Conservation (phyloP, 2,113 vertebrate genomes). For the Tychaedon coryphoeus region DNA sequence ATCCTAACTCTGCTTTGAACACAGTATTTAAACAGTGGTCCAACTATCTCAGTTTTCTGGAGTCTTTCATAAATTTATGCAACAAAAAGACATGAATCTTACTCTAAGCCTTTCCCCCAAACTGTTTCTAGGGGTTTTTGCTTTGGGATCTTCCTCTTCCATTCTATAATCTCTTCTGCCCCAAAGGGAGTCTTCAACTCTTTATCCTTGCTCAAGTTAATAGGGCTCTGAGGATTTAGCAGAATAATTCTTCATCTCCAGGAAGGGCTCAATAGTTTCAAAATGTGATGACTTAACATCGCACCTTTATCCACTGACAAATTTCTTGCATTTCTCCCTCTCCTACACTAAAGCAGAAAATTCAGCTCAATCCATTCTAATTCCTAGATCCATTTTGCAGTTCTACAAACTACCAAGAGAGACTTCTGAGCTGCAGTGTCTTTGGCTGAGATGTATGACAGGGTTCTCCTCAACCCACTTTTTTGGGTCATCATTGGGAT, state of each 20-base stretch:
- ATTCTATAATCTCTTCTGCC: background rate
- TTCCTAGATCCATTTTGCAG: background rate
- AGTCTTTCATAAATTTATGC: background rate
- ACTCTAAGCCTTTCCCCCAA: background rate
- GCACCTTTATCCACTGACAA: background rate
- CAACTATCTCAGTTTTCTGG: background rate
- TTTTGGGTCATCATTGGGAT: background rate
- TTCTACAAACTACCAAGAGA: background rate
- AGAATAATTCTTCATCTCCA: background rate
- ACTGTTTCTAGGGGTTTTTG: background rate
- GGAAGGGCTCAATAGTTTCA: background rate
- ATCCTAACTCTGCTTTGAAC: background rate
- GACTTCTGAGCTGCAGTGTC: background rate
- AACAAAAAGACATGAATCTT: background rate
- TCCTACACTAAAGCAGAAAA: background rate
- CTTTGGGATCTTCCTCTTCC: background rate
- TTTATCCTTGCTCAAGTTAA: conserved; percentile 10
- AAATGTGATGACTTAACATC: background rate
- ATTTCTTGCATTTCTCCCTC: background rate
- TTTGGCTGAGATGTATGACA: background rate
- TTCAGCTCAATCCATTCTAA: background rate
- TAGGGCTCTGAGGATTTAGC: background rate
- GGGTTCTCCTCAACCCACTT: background rate
- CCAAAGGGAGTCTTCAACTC: background rate
- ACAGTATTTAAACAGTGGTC: background rate